Conservation (phyloP, 2,888 invertebrate species). For the Acanthosoma haemorrhoidale region DNA sequence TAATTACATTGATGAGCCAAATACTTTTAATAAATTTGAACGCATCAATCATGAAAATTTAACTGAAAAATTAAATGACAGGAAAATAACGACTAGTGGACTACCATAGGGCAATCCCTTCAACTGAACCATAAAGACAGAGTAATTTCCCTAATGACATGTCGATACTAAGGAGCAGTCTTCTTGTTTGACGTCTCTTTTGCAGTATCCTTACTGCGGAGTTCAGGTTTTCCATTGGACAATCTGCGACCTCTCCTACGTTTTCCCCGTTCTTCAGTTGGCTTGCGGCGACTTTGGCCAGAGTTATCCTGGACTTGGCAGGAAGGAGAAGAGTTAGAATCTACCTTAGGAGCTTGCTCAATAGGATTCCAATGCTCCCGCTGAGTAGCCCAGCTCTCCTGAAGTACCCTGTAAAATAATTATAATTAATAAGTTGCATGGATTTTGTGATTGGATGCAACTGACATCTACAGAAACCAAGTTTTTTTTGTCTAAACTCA, state of each 20-base stretch:
- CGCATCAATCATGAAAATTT: background rate
- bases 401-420: constrained; percentile 43
- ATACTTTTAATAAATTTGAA: background rate
- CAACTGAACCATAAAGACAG: background rate
- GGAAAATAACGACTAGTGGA: constrained; percentile 2
- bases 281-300: constrained; percentile 33
- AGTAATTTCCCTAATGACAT: background rate
- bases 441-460: no score
- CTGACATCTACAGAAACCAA: no score
- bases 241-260: constrained; percentile 3
- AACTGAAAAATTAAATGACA: background rate
- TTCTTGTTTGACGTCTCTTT: constrained; percentile 38
- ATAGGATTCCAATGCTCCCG: constrained; percentile 54
- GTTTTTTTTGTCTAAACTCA: no score
- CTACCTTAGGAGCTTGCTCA: constrained; percentile 32
- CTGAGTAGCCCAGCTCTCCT: constrained; percentile 58
- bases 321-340: constrained; percentile 14
- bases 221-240: constrained; percentile 28
- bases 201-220: constrained; percentile 46
- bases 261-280: constrained; percentile 25
- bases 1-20: no score
- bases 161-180: constrained; percentile 29
- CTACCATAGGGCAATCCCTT: background rate
- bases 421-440: no score
- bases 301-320: background rate